Evolutionary conservation across 2,888 invertebrate genomes (phyloP).

Genomic region (Trissoscelio sp.): DNA sequence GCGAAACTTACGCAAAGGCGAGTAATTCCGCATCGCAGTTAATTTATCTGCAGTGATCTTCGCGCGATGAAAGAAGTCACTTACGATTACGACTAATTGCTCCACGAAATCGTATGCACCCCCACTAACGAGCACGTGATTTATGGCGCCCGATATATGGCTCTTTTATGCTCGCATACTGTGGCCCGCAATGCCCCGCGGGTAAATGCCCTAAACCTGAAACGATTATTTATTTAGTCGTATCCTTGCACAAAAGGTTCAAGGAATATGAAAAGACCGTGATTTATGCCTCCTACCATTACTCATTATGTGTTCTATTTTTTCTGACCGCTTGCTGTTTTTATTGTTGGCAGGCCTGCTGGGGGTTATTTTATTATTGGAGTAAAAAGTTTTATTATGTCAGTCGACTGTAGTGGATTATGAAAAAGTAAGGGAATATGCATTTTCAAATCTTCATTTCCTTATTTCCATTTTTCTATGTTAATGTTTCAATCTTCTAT

Average conservation of each 20-base stretch:
- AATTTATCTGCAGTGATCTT: conserved; percentile 41
- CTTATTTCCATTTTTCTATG: no score
- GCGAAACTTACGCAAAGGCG: conserved; percentile 52
- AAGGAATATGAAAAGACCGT: conserved; percentile 23
- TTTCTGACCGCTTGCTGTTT: conserved; percentile 17
- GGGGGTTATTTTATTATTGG: not conserved
- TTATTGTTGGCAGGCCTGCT: conserved; percentile 8
- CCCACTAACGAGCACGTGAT: conserved; percentile 64
- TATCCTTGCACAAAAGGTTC: conserved; percentile 45
- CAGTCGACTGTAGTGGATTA: no score
- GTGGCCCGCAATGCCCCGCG: conserved; percentile 3
- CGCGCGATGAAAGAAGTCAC: conserved; percentile 53
- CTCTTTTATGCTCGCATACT: conserved; percentile 18
- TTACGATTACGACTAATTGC: conserved; percentile 66
- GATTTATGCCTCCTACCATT: conserved; percentile 32
- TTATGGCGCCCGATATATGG: conserved; percentile 44
- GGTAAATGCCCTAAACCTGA: conserved; percentile 37
- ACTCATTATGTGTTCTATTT: conserved; percentile 33
- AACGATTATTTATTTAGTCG: conserved; percentile 56
- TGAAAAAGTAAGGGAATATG: no score
- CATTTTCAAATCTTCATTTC: no score
- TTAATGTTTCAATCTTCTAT: no score
- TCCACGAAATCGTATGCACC: conserved; percentile 54
- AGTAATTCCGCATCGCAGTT: conserved; percentile 49
- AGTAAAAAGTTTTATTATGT: no score